These are phyloP conservation scores for Macrophya alboannulata DNA, from an alignment of 2,888 invertebrate genomes.

Conservation along the genomic window DNA sequence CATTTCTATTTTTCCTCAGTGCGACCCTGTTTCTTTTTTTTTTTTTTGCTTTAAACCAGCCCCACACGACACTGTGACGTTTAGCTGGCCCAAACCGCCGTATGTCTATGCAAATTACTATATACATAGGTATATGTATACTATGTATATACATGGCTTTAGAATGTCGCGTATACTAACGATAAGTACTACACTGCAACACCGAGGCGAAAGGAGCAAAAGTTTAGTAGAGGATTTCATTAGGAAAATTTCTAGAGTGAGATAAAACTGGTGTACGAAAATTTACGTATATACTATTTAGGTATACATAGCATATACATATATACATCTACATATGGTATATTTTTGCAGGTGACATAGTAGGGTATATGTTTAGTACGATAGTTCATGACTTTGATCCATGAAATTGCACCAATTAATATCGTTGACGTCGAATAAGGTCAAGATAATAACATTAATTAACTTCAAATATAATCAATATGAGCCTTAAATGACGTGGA, in stretches of 20 bases:
- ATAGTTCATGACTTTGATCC: too few species aligned
- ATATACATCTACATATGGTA: neutral
- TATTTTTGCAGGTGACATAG: neutral
- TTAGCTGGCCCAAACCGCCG: conserved; percentile 10
- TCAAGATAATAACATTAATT: neutral
- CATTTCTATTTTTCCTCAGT: too few species aligned
- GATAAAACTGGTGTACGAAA: neutral
- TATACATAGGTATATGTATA: neutral
- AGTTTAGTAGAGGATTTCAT: conserved; percentile 5
- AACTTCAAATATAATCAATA: neutral
- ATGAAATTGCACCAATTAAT: neutral
- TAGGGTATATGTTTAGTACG: too few species aligned
- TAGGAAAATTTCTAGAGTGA: conserved; percentile 5
- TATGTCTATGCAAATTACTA: neutral
- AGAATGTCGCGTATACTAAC: too few species aligned
- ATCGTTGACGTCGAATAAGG: neutral
- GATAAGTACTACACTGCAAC: too few species aligned
- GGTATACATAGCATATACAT: too few species aligned
- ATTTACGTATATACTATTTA: neutral
- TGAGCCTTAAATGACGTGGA: too few species aligned
- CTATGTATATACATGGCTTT: neutral
- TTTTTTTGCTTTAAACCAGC: neutral
- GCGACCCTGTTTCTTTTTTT: neutral
- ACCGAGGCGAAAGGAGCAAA: neutral
- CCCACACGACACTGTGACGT: conserved; percentile 45